These are phyloP conservation scores for Gymnocheta viridis DNA, from an alignment of 2,888 invertebrate species.

Conservation along the genomic window DNA sequence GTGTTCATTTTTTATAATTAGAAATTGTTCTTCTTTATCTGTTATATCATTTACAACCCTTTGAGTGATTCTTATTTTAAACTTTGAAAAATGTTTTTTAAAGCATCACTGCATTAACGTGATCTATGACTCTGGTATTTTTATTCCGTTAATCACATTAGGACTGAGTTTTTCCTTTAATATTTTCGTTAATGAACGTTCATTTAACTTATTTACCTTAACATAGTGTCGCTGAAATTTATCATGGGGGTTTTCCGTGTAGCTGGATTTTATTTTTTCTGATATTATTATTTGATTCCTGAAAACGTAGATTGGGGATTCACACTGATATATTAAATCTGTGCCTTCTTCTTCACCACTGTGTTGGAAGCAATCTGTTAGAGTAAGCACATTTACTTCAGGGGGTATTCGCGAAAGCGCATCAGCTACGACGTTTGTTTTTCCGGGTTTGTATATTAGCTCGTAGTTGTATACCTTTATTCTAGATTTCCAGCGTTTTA, in stretches of 20 bases:
- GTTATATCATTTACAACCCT: no score
- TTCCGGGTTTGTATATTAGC: neutral
- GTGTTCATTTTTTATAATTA: no score
- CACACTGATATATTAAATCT: conserved; percentile 1
- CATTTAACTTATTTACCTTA: no score
- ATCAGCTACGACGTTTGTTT: neutral
- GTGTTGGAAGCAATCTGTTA: neutral
- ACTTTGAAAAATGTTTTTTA: neutral
- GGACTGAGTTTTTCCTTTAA: no score
- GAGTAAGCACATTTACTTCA: neutral
- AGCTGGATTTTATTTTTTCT: neutral
- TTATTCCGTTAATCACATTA: no score
- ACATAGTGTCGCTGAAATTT: no score
- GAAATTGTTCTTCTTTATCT: no score
- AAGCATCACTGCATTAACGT: no score
- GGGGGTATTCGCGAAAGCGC: neutral
- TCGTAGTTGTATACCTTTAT: conserved; percentile 1
- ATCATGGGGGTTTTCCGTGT: no score
- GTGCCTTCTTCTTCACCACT: conserved; percentile 7
- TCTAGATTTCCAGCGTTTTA: no score
- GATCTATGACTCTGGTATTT: no score
- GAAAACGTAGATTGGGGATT: conserved; percentile 6
- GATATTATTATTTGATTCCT: conserved; percentile 16
- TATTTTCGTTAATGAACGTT: no score
- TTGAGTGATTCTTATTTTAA: neutral